phyloP scores from a whole-genome alignment of 2,797 vertebrate species.

The Xerus rutilus region DNA sequence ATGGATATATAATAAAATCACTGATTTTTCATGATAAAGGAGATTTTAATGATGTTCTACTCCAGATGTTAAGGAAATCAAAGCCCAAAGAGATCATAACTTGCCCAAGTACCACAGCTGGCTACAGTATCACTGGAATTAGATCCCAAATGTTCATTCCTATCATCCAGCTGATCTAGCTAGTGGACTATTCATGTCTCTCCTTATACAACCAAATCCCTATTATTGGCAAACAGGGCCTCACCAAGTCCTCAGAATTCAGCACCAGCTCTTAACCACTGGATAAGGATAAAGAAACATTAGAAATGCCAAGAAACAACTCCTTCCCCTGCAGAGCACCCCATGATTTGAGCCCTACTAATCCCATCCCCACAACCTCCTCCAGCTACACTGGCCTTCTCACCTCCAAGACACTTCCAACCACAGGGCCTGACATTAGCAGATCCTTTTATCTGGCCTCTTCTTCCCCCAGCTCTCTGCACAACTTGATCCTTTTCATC shows the following conservation, averaged over 20 bases:
- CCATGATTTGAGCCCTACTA: neutral
- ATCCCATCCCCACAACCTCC: neutral
- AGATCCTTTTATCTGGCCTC: neutral
- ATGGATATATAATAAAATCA: conserved; percentile 6
- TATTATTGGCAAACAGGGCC: neutral
- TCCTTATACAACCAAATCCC: neutral
- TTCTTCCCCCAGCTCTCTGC: neutral
- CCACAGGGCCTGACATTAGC: neutral
- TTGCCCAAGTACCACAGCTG: neutral
- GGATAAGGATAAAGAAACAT: conserved; percentile 20
- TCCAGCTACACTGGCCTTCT: neutral
- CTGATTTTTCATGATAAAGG: neutral
- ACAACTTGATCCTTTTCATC: neutral
- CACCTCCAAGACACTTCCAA: neutral
- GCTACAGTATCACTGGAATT: neutral
- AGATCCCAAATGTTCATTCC: neutral
- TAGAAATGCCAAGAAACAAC: conserved; percentile 12
- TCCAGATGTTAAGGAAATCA: neutral
- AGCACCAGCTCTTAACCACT: neutral
- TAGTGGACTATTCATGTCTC: neutral
- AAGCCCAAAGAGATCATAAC: neutral
- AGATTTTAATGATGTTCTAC: neutral
- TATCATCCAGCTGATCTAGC: neutral
- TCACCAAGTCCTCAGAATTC: conserved; percentile 14
- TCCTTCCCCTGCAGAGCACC: neutral